phyloP scores from a whole-genome alignment of 2,888 invertebrate species.

The Blastobasis lacticolella region DNA sequence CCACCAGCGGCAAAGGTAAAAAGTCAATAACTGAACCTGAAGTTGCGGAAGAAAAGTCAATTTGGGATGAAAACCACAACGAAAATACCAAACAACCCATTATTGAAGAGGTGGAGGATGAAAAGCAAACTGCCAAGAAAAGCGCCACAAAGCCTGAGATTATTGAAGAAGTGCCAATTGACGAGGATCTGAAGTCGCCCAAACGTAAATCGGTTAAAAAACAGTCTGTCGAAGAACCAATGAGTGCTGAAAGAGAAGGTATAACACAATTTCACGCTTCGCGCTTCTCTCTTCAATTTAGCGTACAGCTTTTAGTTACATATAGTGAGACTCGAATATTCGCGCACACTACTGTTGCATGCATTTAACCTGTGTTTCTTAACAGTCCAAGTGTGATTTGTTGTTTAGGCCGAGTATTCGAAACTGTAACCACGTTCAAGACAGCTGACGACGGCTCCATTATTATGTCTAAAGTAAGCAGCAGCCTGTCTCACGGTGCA shows the following conservation, averaged over 20 bases:
- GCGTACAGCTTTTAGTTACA: constrained; percentile 55
- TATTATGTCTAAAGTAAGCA: constrained; percentile 74
- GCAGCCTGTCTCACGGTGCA: constrained; percentile 76
- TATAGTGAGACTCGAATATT: constrained; percentile 43
- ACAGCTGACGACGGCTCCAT: constrained; percentile 61
- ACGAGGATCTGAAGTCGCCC: constrained; percentile 46
- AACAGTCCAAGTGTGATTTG: constrained; percentile 67
- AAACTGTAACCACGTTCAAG: constrained; percentile 73
- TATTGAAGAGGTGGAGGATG: constrained; percentile 37
- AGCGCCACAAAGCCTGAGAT: constrained; percentile 47
- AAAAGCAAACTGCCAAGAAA: constrained; percentile 43
- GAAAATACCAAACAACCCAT: constrained; percentile 39
- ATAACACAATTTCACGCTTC: constrained; percentile 49
- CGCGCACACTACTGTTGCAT: constrained; percentile 52
- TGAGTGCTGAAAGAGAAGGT: constrained; percentile 71
- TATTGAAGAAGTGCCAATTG: constrained; percentile 47
- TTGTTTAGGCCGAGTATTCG: constrained; percentile 73
- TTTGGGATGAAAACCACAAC: constrained; percentile 60
- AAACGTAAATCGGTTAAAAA: constrained; percentile 65
- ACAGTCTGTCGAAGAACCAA: constrained; percentile 56
- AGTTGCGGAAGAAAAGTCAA: constrained; percentile 42
- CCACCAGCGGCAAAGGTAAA: constrained; percentile 27
- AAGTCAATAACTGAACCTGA: constrained; percentile 46
- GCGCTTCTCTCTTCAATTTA: constrained; percentile 46
- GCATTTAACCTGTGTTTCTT: constrained; percentile 59